Percentiles rank a stretch among this genome's conserved stretches.
phyloP scores from a whole-genome alignment of 2,113 vertebrate genomes.

The Heptranchias perlo region DNA sequence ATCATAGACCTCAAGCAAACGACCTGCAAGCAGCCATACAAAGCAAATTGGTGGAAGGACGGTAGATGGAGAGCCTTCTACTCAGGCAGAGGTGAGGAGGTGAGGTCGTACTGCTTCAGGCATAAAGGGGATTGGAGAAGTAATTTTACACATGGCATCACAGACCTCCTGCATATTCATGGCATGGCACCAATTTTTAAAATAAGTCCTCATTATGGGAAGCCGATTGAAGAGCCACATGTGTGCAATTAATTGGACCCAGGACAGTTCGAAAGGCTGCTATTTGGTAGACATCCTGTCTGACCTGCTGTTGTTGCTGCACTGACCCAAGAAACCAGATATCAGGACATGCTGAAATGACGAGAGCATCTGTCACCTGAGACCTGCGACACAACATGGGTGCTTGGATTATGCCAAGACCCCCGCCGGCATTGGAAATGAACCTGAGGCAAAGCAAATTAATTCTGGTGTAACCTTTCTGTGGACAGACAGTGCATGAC shows the following conservation, averaged over 20 bases:
- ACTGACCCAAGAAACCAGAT: conserved; percentile 22
- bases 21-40: not conserved
- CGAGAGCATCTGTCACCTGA: not conserved
- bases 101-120: not conserved
- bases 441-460: not conserved
- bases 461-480: conserved; percentile 23
- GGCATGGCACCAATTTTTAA: conserved; percentile 27
- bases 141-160: conserved; percentile 37
- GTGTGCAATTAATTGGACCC: conserved; percentile 36
- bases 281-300: conserved; percentile 1
- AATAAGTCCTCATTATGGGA: conserved; percentile 34
- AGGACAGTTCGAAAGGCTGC: not conserved
- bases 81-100: not conserved
- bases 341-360: not conserved
- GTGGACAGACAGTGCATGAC: not conserved
- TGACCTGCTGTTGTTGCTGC: conserved; percentile 1
- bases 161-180: conserved; percentile 31
- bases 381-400: not conserved
- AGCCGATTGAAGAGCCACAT: conserved; percentile 21
- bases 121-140: conserved; percentile 11
- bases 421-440: not conserved
- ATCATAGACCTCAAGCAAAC: not conserved
- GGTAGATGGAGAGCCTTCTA: not conserved
- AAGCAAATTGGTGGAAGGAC: not conserved
- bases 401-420: not conserved